phyloP scores from a whole-genome alignment of 2,797 vertebrate species.

The Yasuhikotakia modesta region DNA sequence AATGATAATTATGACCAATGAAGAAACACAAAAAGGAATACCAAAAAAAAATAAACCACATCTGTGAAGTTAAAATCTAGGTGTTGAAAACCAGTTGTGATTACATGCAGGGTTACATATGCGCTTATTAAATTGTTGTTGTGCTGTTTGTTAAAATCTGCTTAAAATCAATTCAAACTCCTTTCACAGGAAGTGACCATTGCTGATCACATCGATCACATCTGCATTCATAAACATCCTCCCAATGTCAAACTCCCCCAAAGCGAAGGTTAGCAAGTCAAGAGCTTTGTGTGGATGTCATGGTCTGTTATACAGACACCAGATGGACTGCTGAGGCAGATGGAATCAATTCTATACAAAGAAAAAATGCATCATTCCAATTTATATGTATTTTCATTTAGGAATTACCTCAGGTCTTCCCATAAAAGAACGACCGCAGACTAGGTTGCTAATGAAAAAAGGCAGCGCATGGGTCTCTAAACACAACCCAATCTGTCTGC shows the following conservation, averaged over 20 bases:
- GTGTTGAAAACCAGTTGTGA: constrained; percentile 28
- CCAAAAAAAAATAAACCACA: too few species aligned
- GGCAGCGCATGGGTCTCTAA: background rate
- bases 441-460: background rate
- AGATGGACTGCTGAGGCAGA: background rate
- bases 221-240: constrained; percentile 34
- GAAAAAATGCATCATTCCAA: background rate
- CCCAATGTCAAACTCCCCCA: constrained; percentile 28
- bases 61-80: constrained; percentile 1
- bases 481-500: too few species aligned
- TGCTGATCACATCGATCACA: constrained; percentile 20
- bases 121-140: constrained; percentile 16
- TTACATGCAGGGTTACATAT: constrained; percentile 21
- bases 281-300: constrained; percentile 19
- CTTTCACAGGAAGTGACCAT: constrained; percentile 31
- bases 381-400: background rate
- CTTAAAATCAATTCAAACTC: constrained; percentile 30
- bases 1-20: too few species aligned
- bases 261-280: constrained; percentile 26
- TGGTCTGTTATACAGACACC: constrained; percentile 5
- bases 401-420: constrained; percentile 3
- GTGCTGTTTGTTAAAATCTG: constrained; percentile 25
- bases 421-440: background rate
- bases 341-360: constrained; percentile 14
- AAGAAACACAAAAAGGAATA: too few species aligned